Evolutionary conservation across 2,888 invertebrate genomes (phyloP).

Genomic region (Polyploca ridens): DNA sequence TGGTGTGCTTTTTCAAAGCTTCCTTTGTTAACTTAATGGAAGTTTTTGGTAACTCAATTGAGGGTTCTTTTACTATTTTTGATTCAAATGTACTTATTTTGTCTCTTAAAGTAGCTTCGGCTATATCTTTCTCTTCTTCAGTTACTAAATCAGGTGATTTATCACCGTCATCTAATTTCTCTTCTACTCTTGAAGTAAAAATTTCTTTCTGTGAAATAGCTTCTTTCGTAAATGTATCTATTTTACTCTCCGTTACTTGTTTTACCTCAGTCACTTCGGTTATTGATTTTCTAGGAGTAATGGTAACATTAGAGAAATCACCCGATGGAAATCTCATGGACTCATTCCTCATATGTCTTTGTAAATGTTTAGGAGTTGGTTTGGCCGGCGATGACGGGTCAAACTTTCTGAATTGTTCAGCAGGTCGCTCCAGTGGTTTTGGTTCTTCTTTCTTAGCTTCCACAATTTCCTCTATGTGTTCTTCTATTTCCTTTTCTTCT

Average conservation of each 20-base stretch:
- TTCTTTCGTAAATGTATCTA: slow-evolving; percentile 63
- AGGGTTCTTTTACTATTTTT: slow-evolving; percentile 72
- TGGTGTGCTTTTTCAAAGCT: slow-evolving; percentile 79
- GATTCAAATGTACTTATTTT: slow-evolving; percentile 80
- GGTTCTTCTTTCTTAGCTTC: slow-evolving; percentile 63
- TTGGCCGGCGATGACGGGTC: slow-evolving; percentile 78
- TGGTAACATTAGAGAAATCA: slow-evolving; percentile 80
- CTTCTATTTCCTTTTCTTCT: slow-evolving; percentile 59
- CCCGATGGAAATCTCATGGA: slow-evolving; percentile 83
- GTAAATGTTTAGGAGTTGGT: slow-evolving; percentile 81
- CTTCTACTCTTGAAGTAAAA: slow-evolving; percentile 80
- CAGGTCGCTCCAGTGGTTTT: slow-evolving; percentile 61
- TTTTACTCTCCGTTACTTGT: slow-evolving; percentile 55
- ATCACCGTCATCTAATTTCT: slow-evolving; percentile 79
- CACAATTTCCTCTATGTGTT: slow-evolving; percentile 43
- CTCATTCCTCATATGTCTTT: slow-evolving; percentile 81
- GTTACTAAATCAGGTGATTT: slow-evolving; percentile 71
- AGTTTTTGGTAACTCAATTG: slow-evolving; percentile 69
- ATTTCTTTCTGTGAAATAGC: slow-evolving; percentile 77
- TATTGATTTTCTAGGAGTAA: slow-evolving; percentile 73
- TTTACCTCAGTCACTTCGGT: slow-evolving; percentile 77
- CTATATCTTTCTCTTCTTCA: slow-evolving; percentile 76
- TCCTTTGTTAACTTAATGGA: slow-evolving; percentile 79
- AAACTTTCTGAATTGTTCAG: slow-evolving; percentile 75
- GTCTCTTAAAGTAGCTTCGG: slow-evolving; percentile 75